Evolutionary conservation across 2,888 invertebrate species (phyloP).

Genomic region (Drosophila anomalipes): DNA sequence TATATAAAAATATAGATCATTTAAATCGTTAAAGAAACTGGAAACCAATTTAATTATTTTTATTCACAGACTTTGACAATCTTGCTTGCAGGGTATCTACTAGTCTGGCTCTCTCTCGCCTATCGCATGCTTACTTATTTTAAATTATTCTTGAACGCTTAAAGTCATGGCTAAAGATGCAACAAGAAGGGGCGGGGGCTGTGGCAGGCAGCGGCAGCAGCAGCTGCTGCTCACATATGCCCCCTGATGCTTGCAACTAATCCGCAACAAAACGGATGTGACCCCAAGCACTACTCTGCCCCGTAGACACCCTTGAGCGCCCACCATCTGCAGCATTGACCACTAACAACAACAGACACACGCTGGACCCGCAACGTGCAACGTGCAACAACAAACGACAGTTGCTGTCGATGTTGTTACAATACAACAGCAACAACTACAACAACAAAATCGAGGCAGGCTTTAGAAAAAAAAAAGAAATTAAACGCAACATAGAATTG

Average conservation of each 20-base stretch:
- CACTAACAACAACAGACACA: conserved; percentile 53
- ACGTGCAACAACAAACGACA: conserved; percentile 56
- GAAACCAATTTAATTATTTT: too few species aligned
- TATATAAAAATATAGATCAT: not conserved
- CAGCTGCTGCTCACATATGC: conserved; percentile 35
- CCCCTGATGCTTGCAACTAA: conserved; percentile 58
- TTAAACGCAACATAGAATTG: conserved; percentile 53
- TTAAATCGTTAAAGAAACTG: too few species aligned
- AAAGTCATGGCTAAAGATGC: conserved; percentile 19
- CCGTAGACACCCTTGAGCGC: not conserved
- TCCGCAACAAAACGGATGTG: conserved; percentile 61
- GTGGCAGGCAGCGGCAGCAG: not conserved
- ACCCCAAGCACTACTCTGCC: conserved; percentile 5
- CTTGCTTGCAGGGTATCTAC: not conserved
- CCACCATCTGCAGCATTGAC: conserved; percentile 23
- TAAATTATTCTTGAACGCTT: conserved; percentile 25
- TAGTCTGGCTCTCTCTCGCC: rapidly evolving
- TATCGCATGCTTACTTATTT: not conserved
- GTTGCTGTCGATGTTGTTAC: conserved; percentile 72
- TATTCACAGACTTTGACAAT: too few species aligned
- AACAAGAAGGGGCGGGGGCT: not conserved
- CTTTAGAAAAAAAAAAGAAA: conserved; percentile 17
- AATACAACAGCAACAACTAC: conserved; percentile 42
- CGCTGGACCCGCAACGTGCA: conserved; percentile 30
- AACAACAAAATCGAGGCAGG: conserved; percentile 16